Base-by-base conservation (phyloP, 2,888 invertebrate species). In the Ariolimax columbianus region DNA sequence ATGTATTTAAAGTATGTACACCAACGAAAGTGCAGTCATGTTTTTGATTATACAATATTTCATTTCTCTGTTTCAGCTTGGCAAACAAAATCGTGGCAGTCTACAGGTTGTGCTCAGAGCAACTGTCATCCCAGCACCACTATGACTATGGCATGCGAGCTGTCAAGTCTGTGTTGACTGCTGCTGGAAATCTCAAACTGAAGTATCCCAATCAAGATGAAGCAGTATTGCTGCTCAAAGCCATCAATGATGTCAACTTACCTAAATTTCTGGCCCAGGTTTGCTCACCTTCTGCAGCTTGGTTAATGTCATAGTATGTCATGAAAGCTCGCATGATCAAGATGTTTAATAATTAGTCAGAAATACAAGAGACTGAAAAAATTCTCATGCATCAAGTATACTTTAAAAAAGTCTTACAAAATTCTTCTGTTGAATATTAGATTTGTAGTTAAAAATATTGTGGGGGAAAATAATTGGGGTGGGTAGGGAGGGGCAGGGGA, bases 101-200 rank as follows among this genome's bases (percentile, higher is more conserved):
- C 26, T 94, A 94, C 89, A 90, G 91, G 43, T 90, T 94, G 82
- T 94, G 94, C 89, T 94, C 94, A 7, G 94, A 94, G 87, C 94
- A 94, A 90, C 90, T 94, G 87, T 94, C 94, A 0, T 94, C 94
- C 9, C 94, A 94, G 89, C 94, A 94, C 87, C 94, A 94, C 88
- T 94, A 94, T 84, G 94, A 94, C 89, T 94, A 94, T 81, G 94
- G 97, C 82, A 94, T 94, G 94, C 90, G 94, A 84, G 94, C 94
- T 26, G 94, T 94, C 43, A 94, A 94, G 90, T 94, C 94, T 73
- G 94, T 94, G 72, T 90, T 94, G 73, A 94, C 94, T 0, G 94
- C 94, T 11, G 94, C 94, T 14, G 94, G 94, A 26, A 94, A 94
- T 89, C 91, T 94, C 30, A 94, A 94, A 86, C 92, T 94, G 47